These are phyloP conservation scores for Nomada fucata DNA, from an alignment of 2,888 invertebrate species.

Conservation along the genomic window DNA sequence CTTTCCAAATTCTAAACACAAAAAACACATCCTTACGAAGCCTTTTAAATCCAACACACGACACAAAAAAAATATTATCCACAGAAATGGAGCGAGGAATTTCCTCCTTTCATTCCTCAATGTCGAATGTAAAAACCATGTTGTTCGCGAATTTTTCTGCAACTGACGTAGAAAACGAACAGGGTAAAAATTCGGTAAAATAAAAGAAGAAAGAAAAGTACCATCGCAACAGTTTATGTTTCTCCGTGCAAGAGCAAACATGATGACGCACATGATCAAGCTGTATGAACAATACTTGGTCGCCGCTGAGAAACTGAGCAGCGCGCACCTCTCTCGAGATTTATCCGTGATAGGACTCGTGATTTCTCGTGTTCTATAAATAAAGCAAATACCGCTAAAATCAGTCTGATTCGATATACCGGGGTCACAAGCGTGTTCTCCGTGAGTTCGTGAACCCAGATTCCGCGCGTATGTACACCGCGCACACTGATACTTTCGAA, in stretches of 20 bases:
- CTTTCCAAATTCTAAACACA: no score
- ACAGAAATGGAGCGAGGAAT: no score
- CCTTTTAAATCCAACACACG: no score
- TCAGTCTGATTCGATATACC: slow-evolving; percentile 67
- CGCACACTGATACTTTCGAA: background rate
- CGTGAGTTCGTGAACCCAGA: slow-evolving; percentile 34
- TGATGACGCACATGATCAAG: slow-evolving; percentile 34
- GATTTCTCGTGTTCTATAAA: slow-evolving; percentile 47
- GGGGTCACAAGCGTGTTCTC: slow-evolving; percentile 38
- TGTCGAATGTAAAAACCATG: background rate
- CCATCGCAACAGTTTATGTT: slow-evolving; percentile 31
- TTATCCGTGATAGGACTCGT: slow-evolving; percentile 14
- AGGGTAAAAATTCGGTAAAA: no score
- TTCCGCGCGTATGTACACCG: background rate
- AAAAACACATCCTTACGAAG: no score
- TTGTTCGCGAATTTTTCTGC: no score
- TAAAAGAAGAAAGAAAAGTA: no score
- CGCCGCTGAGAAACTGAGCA: slow-evolving; percentile 3
- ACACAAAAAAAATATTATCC: no score
- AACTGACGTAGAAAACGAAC: no score
- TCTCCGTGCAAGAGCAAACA: slow-evolving; percentile 25
- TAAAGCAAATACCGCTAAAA: slow-evolving; percentile 65
- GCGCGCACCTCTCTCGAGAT: slow-evolving; percentile 10
- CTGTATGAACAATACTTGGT: slow-evolving; percentile 34
- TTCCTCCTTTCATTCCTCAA: background rate